phyloP scores from a whole-genome alignment of 2,888 invertebrate species.

The Catotricha subobsoleta region DNA sequence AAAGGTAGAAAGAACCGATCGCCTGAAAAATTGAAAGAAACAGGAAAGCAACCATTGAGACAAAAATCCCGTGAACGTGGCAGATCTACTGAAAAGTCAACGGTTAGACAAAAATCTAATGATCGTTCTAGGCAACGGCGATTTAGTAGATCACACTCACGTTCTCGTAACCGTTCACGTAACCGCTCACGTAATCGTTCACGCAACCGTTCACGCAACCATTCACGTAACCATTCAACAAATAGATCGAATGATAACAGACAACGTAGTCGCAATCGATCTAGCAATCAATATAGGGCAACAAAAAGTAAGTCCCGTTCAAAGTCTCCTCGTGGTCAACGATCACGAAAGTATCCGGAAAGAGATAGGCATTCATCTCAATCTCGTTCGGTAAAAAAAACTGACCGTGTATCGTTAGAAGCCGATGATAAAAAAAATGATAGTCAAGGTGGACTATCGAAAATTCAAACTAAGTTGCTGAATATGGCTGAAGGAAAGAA shows the following conservation, averaged over 20 bases:
- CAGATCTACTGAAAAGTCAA: neutral
- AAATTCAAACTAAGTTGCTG: slow-evolving; percentile 42
- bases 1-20: neutral
- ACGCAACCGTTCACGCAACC: neutral
- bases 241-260: neutral
- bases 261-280: slow-evolving; percentile 4
- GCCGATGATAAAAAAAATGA: slow-evolving; percentile 6
- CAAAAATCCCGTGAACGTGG: slow-evolving; percentile 2
- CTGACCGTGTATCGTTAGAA: neutral
- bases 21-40: neutral
- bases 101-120: neutral
- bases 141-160: neutral
- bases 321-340: slow-evolving; percentile 12
- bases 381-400: neutral
- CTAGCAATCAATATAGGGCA: slow-evolving; percentile 16
- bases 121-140: too few relatives aligned
- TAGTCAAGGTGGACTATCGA: slow-evolving; percentile 26
- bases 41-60: neutral
- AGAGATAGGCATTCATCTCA: slow-evolving; percentile 8
- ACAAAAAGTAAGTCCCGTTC: slow-evolving; percentile 19
- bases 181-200: neutral
- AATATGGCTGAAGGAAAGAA: slow-evolving; percentile 36
- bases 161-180: slow-evolving; percentile 1
- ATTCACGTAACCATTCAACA: neutral
- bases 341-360: slow-evolving; percentile 5